Percentiles rank a stretch among this genome's conserved stretches.
These are phyloP conservation scores for Trichosurus vulpecula DNA, from an alignment of 2,797 vertebrate genomes.

Conservation along the genomic window DNA sequence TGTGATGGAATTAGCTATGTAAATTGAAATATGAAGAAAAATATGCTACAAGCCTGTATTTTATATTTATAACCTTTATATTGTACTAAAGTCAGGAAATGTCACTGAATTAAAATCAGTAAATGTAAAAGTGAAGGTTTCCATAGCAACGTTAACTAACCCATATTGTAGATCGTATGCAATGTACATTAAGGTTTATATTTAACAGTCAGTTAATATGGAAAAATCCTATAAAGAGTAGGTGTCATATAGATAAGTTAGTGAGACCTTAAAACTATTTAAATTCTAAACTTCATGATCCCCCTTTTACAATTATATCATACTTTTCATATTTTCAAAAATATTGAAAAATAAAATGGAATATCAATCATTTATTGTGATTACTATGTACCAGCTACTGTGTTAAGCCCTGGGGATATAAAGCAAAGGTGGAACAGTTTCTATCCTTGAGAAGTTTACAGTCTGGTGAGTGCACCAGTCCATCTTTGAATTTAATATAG, in stretches of 20 bases:
- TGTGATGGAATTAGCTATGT: constrained; percentile 77
- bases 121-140: constrained; percentile 80
- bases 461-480: background rate
- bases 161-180: constrained; percentile 76
- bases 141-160: constrained; percentile 80
- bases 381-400: background rate
- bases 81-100: constrained; percentile 82
- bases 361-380: background rate
- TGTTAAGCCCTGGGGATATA: background rate
- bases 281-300: constrained; percentile 44
- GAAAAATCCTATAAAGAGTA: constrained; percentile 56
- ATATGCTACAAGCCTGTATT: constrained; percentile 74
- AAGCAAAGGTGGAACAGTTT: background rate
- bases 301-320: constrained; percentile 3
- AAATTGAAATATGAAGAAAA: constrained; percentile 75
- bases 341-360: constrained; percentile 36
- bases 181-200: constrained; percentile 79
- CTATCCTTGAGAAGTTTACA: background rate
- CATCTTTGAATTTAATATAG: constrained; percentile 35
- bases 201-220: constrained; percentile 72
- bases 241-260: constrained; percentile 17
- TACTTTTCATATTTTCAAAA: constrained; percentile 36
- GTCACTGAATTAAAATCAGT: constrained; percentile 81
- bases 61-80: constrained; percentile 82
- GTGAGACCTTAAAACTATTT: constrained; percentile 29